These are phyloP conservation scores for Holacanthus passer DNA, from an alignment of 2,113 vertebrate genomes.

Conservation along the genomic window DNA sequence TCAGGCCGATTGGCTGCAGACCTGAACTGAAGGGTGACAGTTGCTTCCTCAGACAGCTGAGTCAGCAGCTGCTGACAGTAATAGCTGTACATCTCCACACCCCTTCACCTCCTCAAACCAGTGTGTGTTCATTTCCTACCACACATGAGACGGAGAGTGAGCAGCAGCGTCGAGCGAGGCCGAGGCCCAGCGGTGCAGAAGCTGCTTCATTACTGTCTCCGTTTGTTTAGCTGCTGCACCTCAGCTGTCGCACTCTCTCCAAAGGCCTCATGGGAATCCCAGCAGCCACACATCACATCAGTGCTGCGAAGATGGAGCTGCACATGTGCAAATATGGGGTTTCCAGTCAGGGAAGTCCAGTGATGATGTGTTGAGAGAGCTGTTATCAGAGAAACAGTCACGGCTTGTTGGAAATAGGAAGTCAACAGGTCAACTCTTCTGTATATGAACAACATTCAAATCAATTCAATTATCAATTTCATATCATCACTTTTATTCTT, in stretches of 20 bases:
- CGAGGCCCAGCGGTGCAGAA: conserved; percentile 27
- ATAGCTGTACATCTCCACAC: conserved; percentile 61
- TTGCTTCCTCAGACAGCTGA: conserved; percentile 74
- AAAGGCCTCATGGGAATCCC: conserved; percentile 33
- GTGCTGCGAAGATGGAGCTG: not conserved
- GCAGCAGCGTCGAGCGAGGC: not conserved
- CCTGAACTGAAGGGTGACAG: conserved; percentile 60
- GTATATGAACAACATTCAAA: too few relatives aligned
- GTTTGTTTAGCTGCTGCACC: conserved; percentile 38
- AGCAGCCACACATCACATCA: conserved; percentile 10
- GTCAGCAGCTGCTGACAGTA: conserved; percentile 76
- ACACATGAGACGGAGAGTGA: conserved; percentile 1
- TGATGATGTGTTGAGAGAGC: not conserved
- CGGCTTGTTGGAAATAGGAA: conserved; percentile 17
- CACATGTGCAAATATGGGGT: conserved; percentile 1
- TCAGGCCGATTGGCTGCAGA: conserved; percentile 52
- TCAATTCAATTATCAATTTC: too few relatives aligned
- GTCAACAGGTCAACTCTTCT: not conserved
- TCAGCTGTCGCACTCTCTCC: conserved; percentile 33
- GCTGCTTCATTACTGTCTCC: not conserved
- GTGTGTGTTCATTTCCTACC: conserved; percentile 53
- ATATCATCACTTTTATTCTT: not conserved
- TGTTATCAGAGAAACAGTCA: not conserved
- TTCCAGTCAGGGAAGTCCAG: conserved; percentile 62
- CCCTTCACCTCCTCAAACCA: conserved; percentile 44